A percentile compares a stretch with the other conserved stretches of the same genome.
These are phyloP conservation scores for Pterobdella sp. DNA, from an alignment of 2,888 invertebrate species.

Conservation along the genomic window DNA sequence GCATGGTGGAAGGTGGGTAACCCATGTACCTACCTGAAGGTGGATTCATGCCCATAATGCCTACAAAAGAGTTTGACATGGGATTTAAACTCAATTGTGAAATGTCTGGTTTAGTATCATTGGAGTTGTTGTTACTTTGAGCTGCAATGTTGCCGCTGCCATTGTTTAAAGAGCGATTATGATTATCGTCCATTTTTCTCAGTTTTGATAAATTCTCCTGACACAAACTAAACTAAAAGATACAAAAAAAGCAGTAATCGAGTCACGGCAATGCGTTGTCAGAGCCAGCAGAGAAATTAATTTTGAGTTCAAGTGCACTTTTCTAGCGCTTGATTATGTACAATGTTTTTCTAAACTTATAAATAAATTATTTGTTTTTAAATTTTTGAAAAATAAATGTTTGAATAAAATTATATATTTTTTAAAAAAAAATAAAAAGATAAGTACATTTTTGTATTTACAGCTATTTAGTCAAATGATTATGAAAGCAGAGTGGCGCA, in stretches of 20 bases:
- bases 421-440: too few relatives aligned
- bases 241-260: neutral
- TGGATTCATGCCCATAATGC: constrained; percentile 26
- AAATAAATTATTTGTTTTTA: too few relatives aligned
- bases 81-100: constrained; percentile 31
- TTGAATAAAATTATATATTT: too few relatives aligned
- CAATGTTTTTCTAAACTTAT: too few relatives aligned
- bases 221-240: too few relatives aligned
- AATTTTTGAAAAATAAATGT: too few relatives aligned
- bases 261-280: neutral
- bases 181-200: neutral
- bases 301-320: constrained; percentile 6
- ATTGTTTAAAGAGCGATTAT: neutral
- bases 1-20: constrained; percentile 16
- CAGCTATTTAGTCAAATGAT: too few relatives aligned
- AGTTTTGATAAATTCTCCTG: too few relatives aligned
- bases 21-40: constrained; percentile 22
- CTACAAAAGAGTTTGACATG: constrained; percentile 22
- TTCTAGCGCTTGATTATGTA: neutral
- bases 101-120: constrained; percentile 34
- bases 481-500: constrained; percentile 11
- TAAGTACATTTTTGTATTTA: too few relatives aligned
- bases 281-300: neutral
- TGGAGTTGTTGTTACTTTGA: neutral
- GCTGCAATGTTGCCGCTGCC: neutral